Base-by-base conservation (phyloP, 2,888 invertebrate genomes). In the Calameuta filiformis region DNA sequence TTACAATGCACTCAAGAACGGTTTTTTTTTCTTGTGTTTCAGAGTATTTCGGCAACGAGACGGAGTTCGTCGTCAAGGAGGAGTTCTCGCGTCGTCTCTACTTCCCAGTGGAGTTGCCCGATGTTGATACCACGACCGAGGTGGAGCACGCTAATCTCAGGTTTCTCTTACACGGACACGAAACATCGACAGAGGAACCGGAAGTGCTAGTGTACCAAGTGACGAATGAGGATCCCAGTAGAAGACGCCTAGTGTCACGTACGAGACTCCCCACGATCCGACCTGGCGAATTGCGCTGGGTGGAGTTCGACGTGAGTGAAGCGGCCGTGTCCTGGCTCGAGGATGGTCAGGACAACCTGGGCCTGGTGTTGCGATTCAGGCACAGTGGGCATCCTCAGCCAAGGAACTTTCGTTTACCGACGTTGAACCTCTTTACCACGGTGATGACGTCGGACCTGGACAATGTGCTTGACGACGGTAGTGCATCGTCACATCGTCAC, bases 231-330 rank as follows among this genome's bases (percentile, higher is more conserved):
- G 34, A 31, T 34, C 12, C 71, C 33, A 15, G 12, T 12, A 31
- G 71, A 23, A 31, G 71, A 6, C 56, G 9, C 56, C 56, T 56
- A 56, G 56, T 56, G 56, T 56, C 56, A 9, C 56, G 23, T 23
- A 56, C 56, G 9, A 56, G 23, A 56, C 71, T 71, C 3, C 33
- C 34, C 31, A 23, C 71, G 33, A 34, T 33, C 33, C 31, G 71
- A 71, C 90, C 75, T 80, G 83, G 78, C 82, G 87, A 89, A 69
- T 92, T 93, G 3, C 93, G 93, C 81, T 95, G 95, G 95, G 89
- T 94, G 71, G 94, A 94, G 78, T 92, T 94, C 78, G 95, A 95
- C 86, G 92, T 94, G 4, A 93, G 93, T 12, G 91, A 92, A 83
- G 93, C 93, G 0, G 92, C 93, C 75, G 87, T 89, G 78, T 88